phyloP scores from a whole-genome alignment of 1,140 invertebrate genomes.

The Panagrolaimus sp. region DNA sequence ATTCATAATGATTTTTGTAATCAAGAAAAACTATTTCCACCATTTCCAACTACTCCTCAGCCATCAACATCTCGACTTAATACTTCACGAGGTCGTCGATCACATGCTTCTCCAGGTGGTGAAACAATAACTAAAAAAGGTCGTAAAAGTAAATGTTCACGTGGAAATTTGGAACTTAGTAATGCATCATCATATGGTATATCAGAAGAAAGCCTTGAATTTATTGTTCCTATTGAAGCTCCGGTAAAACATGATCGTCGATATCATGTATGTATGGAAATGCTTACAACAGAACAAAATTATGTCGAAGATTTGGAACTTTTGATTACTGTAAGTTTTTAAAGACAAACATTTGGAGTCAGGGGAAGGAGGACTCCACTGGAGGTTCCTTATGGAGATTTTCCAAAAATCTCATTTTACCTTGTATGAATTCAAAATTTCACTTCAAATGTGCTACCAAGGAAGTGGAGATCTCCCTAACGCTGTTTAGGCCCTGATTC shows the following conservation, averaged over 20 bases:
- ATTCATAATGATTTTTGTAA: constrained; percentile 8
- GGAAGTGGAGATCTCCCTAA: too few species aligned
- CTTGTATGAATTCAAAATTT: too few species aligned
- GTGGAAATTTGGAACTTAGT: not conserved
- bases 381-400: too few species aligned
- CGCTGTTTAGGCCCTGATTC: too few species aligned
- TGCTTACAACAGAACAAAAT: constrained; percentile 35
- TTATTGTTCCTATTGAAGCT: not conserved
- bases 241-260: constrained; percentile 31
- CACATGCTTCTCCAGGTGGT: not conserved
- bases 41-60: not conserved
- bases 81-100: not conserved
- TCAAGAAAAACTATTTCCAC: not conserved
- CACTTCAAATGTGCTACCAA: too few species aligned
- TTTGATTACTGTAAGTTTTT: constrained; percentile 21
- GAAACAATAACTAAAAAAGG: too few species aligned
- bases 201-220: not conserved
- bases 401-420: too few species aligned
- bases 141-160: not conserved
- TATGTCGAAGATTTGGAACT: constrained; percentile 27
- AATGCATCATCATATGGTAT: not conserved
- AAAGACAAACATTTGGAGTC: too few species aligned
- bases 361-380: too few species aligned
- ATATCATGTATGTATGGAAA: constrained; percentile 31
- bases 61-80: too few species aligned